phyloP scores from a whole-genome alignment of 2,797 vertebrate species.

The Hyperoplus lanceolatus region DNA sequence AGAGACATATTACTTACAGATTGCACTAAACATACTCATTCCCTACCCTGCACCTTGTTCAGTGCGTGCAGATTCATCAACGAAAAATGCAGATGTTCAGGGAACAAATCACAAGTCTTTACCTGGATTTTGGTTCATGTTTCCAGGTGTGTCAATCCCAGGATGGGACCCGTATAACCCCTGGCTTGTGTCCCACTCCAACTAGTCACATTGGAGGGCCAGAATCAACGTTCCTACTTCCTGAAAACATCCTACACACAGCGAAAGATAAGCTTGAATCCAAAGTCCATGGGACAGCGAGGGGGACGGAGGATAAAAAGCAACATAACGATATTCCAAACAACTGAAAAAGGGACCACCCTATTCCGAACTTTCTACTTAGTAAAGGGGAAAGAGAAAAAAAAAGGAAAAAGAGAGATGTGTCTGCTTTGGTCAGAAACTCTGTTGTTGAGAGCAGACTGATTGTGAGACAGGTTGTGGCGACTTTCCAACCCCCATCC shows the following conservation, averaged over 20 bases:
- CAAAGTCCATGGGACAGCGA: slow-evolving; percentile 57
- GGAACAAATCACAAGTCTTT: slow-evolving; percentile 47
- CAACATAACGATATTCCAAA: slow-evolving; percentile 31
- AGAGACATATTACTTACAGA: neutral
- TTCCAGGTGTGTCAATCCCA: slow-evolving; percentile 52
- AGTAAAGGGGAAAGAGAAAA: slow-evolving; percentile 20
- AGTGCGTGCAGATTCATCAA: neutral
- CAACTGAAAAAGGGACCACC: neutral
- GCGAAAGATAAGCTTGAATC: slow-evolving; percentile 38
- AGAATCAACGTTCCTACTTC: slow-evolving; percentile 54
- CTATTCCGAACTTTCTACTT: slow-evolving; percentile 10
- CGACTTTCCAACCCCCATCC: slow-evolving; percentile 62
- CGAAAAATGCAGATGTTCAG: neutral
- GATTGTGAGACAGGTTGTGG: slow-evolving; percentile 60
- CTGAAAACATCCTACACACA: slow-evolving; percentile 69
- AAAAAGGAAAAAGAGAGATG: slow-evolving; percentile 14
- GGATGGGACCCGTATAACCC: slow-evolving; percentile 49
- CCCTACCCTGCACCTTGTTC: neutral
- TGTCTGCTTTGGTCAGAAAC: slow-evolving; percentile 51
- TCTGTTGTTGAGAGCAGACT: slow-evolving; percentile 35
- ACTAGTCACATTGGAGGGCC: slow-evolving; percentile 48
- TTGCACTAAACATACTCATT: neutral
- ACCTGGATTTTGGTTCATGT: slow-evolving; percentile 79
- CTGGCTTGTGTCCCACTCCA: slow-evolving; percentile 44
- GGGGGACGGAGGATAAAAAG: neutral